phyloP scores from a whole-genome alignment of 2,113 vertebrate species.

The Sphyrna mokarran region DNA sequence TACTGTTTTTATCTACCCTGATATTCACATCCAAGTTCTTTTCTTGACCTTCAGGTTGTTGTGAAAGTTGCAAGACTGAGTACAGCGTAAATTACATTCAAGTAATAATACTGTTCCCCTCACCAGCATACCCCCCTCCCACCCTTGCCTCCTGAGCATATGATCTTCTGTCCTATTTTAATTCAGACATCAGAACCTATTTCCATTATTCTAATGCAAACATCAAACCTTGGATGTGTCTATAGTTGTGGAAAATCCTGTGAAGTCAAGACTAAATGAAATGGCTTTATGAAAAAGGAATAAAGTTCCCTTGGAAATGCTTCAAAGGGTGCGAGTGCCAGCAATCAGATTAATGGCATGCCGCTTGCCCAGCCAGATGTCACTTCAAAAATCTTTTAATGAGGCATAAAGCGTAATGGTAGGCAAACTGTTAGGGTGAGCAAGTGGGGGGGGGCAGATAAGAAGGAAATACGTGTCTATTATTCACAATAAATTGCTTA shows the following conservation, averaged over 20 bases:
- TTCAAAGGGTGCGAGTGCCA: conserved; percentile 52
- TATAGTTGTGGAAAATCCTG: conserved; percentile 58
- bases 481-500: conserved; percentile 32
- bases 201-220: conserved; percentile 57
- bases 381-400: conserved; percentile 46
- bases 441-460: conserved; percentile 8
- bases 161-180: conserved; percentile 30
- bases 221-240: conserved; percentile 54
- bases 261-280: conserved; percentile 59
- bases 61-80: neutral
- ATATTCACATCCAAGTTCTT: neutral
- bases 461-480: neutral
- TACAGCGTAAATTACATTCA: conserved; percentile 29
- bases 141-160: neutral
- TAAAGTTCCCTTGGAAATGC: conserved; percentile 61
- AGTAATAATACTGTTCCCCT: conserved; percentile 1
- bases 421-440: conserved; percentile 41
- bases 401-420: conserved; percentile 48
- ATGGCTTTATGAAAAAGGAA: conserved; percentile 60
- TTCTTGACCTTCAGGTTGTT: neutral
- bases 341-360: conserved; percentile 47
- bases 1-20: neutral
- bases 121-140: neutral
- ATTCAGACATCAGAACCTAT: conserved; percentile 36
- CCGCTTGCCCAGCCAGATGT: conserved; percentile 49